Conservation (phyloP, 1,140 invertebrate species). For the Pomacea maculata region DNA sequence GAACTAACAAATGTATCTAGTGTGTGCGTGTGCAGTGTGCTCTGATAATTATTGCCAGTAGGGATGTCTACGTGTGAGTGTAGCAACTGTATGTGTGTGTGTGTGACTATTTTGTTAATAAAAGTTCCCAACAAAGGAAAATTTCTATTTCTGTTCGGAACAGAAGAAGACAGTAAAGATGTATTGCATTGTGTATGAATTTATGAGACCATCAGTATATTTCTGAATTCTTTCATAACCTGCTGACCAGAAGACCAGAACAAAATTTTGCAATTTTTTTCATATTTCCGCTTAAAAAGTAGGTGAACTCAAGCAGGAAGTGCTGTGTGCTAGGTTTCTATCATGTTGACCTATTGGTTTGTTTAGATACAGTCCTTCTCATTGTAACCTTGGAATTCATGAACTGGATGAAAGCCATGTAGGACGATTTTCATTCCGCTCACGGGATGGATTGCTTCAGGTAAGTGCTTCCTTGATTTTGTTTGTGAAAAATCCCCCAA, state of each 20-base stretch:
- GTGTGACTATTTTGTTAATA: not conserved
- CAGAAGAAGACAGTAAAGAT: no score
- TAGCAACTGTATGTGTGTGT: not conserved
- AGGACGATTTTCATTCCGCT: constrained; percentile 60
- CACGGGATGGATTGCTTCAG: constrained; percentile 56
- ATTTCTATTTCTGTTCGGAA: not conserved
- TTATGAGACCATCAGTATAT: no score
- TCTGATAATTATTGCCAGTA: not conserved
- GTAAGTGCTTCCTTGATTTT: constrained; percentile 31
- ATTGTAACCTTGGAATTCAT: constrained; percentile 58
- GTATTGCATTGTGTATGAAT: no score
- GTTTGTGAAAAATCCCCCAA: no score
- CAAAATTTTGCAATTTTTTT: no score
- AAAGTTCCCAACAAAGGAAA: not conserved
- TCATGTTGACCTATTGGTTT: not conserved
- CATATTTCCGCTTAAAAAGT: no score
- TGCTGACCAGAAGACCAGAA: no score
- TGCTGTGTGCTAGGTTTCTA: not conserved
- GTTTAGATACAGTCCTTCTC: constrained; percentile 49
- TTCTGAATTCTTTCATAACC: no score
- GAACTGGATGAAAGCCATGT: constrained; percentile 64
- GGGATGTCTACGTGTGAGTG: not conserved
- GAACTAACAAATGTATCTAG: not conserved
- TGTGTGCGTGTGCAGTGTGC: not conserved
- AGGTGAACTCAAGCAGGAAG: no score